Evolutionary conservation across 1,140 invertebrate genomes (phyloP), one percentile per base, ranked within the genome.

Genomic region (Phymastichus coffea): DNA sequence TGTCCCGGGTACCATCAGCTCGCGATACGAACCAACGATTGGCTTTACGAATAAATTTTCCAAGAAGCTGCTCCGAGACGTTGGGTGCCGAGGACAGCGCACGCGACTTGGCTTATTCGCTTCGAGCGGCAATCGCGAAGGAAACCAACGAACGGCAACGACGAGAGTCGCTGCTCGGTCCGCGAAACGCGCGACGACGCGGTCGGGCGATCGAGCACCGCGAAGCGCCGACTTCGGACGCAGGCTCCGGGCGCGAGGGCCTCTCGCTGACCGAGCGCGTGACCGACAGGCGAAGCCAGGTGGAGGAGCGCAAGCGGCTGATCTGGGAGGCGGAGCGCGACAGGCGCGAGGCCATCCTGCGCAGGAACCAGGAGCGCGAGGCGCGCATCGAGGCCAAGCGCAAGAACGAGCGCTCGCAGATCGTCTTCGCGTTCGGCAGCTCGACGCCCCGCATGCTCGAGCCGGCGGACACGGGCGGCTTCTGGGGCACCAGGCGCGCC

Each of bases 291-390:
- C 72, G 83, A 57, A 77, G 76, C 57, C 85, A 91, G 81, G 92
- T 94, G 28, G 92, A 93, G 77, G 92, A 94, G 78, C 84, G 92
- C 63, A 94, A 94, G 80, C 85, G 87, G 54, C 84, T 88, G 70
- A 93, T 95, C 77, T 88, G 89, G 82, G 91, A 94, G 75, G 92
- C 91, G 23, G 92, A 93, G 63, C 80, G 88, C 64, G 91, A 93
- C 66, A 83, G 91, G 62, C 85, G 91, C 63, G 91, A 93, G 76
- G 90, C 90, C 40, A 90, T 94, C 56, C 72, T 94, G 44, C 86
- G 88, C 65, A 89, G 92, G 73, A 93, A 92, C 77, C 85, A 87
- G 70, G 92, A 94, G 73, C 83, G 91, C 60, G 91, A 93, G 68
- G 89, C 90, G 41, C 84, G 91, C 63, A 81, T 93, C 65, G 91